phyloP scores from a whole-genome alignment of 2,113 vertebrate genomes.

The Lepus americanus region DNA sequence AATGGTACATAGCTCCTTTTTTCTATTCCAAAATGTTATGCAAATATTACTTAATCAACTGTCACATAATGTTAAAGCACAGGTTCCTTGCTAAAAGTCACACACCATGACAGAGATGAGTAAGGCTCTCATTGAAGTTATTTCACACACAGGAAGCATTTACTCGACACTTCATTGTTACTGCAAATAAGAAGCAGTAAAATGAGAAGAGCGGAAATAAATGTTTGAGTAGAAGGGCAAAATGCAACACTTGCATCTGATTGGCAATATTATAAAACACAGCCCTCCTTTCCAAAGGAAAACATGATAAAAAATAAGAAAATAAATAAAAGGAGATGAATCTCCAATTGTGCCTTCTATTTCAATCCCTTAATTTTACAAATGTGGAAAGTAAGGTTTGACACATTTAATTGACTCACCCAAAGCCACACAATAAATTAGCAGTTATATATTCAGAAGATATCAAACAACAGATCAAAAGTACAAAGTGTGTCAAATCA shows the following conservation, averaged over 20 bases:
- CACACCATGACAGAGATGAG: background rate
- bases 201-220: slow-evolving; percentile 31
- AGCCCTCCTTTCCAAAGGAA: background rate
- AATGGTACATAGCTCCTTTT: background rate
- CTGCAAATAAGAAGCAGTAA: slow-evolving; percentile 38
- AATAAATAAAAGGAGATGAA: background rate
- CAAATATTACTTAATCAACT: background rate
- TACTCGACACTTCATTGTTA: background rate
- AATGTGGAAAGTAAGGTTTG: background rate
- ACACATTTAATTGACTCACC: background rate
- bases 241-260: background rate
- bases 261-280: background rate
- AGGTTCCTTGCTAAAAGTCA: background rate
- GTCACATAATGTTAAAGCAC: background rate
- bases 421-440: background rate
- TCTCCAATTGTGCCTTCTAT: background rate
- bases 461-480: background rate
- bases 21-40: background rate
- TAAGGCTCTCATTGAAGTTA: background rate
- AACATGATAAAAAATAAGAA: background rate
- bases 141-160: background rate
- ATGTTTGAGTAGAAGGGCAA: background rate
- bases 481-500: background rate
- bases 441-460: background rate
- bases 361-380: background rate